Base-by-base conservation (phyloP, 2,888 invertebrate genomes). In the Ditula angustiorana region DNA sequence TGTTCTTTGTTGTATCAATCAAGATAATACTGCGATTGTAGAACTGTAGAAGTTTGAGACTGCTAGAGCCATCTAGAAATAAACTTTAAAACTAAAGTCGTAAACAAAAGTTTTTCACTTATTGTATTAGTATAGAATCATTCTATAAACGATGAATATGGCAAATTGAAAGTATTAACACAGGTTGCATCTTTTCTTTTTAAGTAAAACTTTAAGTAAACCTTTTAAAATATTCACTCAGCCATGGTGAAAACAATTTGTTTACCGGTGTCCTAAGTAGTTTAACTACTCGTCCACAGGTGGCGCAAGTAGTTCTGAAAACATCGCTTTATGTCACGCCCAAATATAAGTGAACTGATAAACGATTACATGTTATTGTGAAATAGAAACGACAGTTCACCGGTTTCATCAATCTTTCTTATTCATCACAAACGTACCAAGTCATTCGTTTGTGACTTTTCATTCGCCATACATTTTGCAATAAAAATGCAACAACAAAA, bases 401-500 rank as follows among this genome's bases (percentile, higher is more conserved):
- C 56, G 23, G 73, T 79, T 78, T 69, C 65, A 69, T 77, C 63
- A 77, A 71, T 76, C 74, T 78, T 89, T 89, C 79, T 87, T 86
- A 92, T 86, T 92, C 89, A 92, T 90, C 77, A 77, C 67, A 76
- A 71, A 47, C 30, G 66, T 74, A 71, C 77, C 80, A 79, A 77
- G 73, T 33, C 58, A 76, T 78, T 83, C 80, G 81, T 79, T 79
- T 78, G 74, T 74, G 70, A 84, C 74, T 83, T 88, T 90, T 85
- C 79, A 77, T 64, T 64, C 35, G 52, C 59, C 11, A 53, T 59
- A 64, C n/a, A 59, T 53, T 82, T 81, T 78, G 83, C 87, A 86
- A 84, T 87, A 85, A 74, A 83, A 88, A 81, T 84, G 88, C 86
- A 87, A 85, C 80, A 85, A 87, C 84, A 90, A 89, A 56, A 84